Evolutionary conservation across 92 coral and sea anemone species (phyloP).

Genomic region (Hydrozoanthus gracilis): DNA sequence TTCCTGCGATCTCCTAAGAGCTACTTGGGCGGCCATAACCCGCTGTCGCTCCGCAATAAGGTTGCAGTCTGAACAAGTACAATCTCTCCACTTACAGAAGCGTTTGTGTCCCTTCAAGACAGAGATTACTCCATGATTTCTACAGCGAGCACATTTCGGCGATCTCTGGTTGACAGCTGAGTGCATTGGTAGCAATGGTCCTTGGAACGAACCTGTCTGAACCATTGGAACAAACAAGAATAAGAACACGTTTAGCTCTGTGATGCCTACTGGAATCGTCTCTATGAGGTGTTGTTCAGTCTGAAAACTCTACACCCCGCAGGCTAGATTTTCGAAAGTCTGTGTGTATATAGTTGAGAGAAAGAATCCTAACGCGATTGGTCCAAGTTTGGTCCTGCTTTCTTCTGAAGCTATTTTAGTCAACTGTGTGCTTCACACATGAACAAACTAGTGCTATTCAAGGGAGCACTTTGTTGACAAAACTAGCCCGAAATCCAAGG

Average conservation of each 20-base stretch:
- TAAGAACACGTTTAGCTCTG: not conserved
- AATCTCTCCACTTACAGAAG: conserved; percentile 98
- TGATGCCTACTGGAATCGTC: conserved; percentile 8
- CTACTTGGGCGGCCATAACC: conserved; percentile 99
- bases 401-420: conserved; percentile 23
- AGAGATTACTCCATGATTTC: conserved; percentile 98
- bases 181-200: conserved; percentile 34
- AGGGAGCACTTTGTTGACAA: not conserved
- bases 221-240: conserved; percentile 37
- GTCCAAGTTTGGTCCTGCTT: conserved; percentile 6
- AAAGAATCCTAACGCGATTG: conserved; percentile 22
- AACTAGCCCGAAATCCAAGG: not conserved
- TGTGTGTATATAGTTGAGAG: conserved; percentile 8
- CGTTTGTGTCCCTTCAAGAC: conserved; percentile 98
- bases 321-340: conserved; percentile 16
- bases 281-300: conserved; percentile 4
- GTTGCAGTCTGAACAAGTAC: conserved; percentile 94
- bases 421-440: conserved; percentile 14
- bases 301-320: conserved; percentile 24
- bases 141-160: conserved; percentile 98
- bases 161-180: conserved; percentile 70
- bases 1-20: conserved; percentile 94
- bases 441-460: conserved; percentile 38
- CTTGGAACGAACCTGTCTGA: conserved; percentile 53
- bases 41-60: conserved; percentile 97